phyloP scores from a whole-genome alignment of 2,797 vertebrate genomes.

The Diceros bicornis region DNA sequence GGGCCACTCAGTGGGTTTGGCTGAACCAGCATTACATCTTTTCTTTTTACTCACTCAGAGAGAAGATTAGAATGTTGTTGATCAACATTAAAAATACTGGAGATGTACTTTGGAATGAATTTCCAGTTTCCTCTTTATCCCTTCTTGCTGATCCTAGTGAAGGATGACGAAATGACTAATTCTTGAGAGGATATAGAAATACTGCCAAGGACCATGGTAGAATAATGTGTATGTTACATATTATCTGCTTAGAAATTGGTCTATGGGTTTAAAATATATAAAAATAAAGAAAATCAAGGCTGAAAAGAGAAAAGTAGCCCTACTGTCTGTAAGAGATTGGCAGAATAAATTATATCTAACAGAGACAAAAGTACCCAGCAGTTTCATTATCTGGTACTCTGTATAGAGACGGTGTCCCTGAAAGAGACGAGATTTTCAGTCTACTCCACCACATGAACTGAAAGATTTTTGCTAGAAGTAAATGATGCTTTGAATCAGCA shows the following conservation, averaged over 20 bases:
- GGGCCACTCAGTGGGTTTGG: slow-evolving; percentile 80
- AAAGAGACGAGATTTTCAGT: background rate
- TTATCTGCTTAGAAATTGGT: background rate
- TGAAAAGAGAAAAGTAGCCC: background rate
- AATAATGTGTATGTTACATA: background rate
- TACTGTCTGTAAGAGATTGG: background rate
- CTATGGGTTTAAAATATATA: background rate
- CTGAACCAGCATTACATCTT: slow-evolving; percentile 80
- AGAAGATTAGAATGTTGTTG: slow-evolving; percentile 84
- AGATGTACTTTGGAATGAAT: background rate
- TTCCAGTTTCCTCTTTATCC: slow-evolving; percentile 74
- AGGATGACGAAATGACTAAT: slow-evolving; percentile 31
- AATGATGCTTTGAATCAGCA: background rate
- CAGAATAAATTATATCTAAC: background rate
- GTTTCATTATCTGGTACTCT: background rate
- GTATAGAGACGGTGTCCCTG: background rate
- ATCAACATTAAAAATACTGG: slow-evolving; percentile 78
- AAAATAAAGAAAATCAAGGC: slow-evolving; percentile 10
- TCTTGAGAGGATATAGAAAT: slow-evolving; percentile 32
- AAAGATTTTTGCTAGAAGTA: slow-evolving; percentile 28
- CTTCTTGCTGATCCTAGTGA: slow-evolving; percentile 44
- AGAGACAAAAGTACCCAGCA: background rate
- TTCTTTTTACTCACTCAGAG: slow-evolving; percentile 81
- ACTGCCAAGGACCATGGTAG: background rate
- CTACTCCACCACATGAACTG: background rate